These are phyloP conservation scores for Nasonia giraulti DNA, from an alignment of 1,140 invertebrate genomes.

Conservation along the genomic window DNA sequence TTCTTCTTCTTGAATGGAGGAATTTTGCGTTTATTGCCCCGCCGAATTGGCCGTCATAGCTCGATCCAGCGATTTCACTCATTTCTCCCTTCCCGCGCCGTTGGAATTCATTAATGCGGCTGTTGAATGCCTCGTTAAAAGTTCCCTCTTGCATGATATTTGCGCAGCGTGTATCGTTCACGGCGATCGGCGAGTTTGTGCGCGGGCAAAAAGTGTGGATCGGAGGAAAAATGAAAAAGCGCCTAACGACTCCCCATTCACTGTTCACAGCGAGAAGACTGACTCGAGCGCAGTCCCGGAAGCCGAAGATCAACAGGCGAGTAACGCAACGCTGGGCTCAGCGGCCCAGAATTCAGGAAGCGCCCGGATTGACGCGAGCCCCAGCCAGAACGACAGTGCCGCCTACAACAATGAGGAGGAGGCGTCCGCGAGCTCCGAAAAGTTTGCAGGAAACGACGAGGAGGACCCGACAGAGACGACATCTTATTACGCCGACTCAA, in stretches of 20 bases:
- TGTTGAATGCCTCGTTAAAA: too few relatives aligned
- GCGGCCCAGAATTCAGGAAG: background rate
- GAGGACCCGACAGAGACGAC: background rate
- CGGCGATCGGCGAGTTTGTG: too few relatives aligned
- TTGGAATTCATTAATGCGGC: too few relatives aligned
- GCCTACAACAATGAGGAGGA: slow-evolving; percentile 8
- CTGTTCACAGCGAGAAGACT: background rate
- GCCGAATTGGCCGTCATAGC: too few relatives aligned
- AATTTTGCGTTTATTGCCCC: too few relatives aligned
- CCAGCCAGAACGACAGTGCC: background rate
- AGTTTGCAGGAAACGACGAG: background rate
- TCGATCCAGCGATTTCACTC: too few relatives aligned
- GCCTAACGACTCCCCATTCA: background rate
- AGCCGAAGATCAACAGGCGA: slow-evolving; percentile 29
- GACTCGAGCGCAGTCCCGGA: background rate
- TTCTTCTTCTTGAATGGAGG: too few relatives aligned
- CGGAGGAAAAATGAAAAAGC: background rate
- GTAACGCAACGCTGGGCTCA: slow-evolving; percentile 16
- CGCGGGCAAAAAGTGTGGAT: too few relatives aligned
- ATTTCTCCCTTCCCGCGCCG: too few relatives aligned
- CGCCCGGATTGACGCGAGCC: slow-evolving; percentile 19
- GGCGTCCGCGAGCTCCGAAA: background rate
- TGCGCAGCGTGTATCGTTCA: too few relatives aligned
- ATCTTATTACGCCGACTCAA: slow-evolving; percentile 21
- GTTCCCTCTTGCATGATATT: too few relatives aligned